Conservation (phyloP, 2,113 vertebrate species). For the Pedetes capensis region DNA sequence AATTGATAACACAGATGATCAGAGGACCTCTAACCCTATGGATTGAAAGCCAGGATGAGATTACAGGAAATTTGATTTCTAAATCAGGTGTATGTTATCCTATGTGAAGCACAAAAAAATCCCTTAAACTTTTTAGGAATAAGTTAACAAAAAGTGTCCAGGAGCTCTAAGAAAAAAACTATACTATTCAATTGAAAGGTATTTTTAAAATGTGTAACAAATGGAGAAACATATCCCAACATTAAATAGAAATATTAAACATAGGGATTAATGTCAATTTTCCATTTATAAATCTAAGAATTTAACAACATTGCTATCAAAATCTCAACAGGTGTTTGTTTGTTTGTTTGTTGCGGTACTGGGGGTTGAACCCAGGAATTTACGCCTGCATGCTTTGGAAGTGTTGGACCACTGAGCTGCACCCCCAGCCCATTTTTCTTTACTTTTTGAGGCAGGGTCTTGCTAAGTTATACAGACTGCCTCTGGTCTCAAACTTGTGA, state of each 20-base stretch:
- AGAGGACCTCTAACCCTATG: not conserved
- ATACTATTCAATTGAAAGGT: not conserved
- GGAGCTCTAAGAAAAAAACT: not conserved
- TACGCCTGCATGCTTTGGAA: too few relatives aligned
- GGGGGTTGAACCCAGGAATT: too few relatives aligned
- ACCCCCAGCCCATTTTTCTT: too few relatives aligned
- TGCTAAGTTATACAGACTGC: too few relatives aligned
- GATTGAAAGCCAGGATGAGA: not conserved
- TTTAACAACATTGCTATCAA: constrained; percentile 4
- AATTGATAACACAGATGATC: not conserved
- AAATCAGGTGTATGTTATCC: not conserved
- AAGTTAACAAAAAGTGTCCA: not conserved
- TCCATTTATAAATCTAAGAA: not conserved
- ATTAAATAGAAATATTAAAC: not conserved
- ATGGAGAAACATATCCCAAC: not conserved
- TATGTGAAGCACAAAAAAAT: not conserved
- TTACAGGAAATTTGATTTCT: not conserved
- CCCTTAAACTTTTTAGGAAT: not conserved
- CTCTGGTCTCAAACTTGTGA: too few relatives aligned
- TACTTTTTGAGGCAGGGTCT: too few relatives aligned
- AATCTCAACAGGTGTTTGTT: not conserved
- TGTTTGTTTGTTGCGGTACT: too few relatives aligned
- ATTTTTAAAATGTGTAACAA: not conserved
- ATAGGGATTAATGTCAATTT: not conserved
- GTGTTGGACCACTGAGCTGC: too few relatives aligned